Percentiles rank a stretch among this genome's conserved stretches.
Evolutionary conservation across 2,113 vertebrate genomes (phyloP).

Genomic region (Indri indri): DNA sequence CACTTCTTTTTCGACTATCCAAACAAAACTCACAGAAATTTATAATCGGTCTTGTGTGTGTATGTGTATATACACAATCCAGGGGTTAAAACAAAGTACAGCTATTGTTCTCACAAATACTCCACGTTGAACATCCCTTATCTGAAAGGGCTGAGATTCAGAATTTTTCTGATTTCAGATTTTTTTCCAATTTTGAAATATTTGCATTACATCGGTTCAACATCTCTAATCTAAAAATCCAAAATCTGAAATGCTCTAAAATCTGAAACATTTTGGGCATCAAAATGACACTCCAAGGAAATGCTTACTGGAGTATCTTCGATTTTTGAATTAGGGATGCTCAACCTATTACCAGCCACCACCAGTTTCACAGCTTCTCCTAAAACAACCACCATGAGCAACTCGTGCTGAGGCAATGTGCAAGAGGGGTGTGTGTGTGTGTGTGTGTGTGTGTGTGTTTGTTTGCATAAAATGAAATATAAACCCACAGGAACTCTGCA

Average conservation of each 20-base stretch:
- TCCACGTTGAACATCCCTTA: neutral
- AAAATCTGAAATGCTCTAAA: neutral
- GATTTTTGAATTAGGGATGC: neutral
- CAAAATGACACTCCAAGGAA: neutral
- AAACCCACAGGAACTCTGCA: neutral
- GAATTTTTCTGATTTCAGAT: neutral
- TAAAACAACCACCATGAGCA: neutral
- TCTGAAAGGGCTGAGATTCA: neutral
- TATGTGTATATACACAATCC: neutral
- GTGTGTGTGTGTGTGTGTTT: accelerated
- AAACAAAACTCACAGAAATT: neutral
- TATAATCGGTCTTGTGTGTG: neutral
- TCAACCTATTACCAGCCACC: neutral
- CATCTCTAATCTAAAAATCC: neutral
- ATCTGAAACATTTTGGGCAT: neutral
- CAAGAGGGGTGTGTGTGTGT: neutral
- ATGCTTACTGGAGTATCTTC: neutral
- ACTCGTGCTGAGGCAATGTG: neutral
- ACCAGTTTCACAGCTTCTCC: neutral
- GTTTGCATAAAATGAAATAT: neutral
- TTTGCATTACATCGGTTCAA: neutral
- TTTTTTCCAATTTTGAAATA: neutral
- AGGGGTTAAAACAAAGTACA: neutral
- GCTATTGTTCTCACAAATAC: neutral
- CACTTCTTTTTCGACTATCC: neutral